Conservation (phyloP, 2,797 vertebrate genomes). For the Cirrhinus mrigala region DNA sequence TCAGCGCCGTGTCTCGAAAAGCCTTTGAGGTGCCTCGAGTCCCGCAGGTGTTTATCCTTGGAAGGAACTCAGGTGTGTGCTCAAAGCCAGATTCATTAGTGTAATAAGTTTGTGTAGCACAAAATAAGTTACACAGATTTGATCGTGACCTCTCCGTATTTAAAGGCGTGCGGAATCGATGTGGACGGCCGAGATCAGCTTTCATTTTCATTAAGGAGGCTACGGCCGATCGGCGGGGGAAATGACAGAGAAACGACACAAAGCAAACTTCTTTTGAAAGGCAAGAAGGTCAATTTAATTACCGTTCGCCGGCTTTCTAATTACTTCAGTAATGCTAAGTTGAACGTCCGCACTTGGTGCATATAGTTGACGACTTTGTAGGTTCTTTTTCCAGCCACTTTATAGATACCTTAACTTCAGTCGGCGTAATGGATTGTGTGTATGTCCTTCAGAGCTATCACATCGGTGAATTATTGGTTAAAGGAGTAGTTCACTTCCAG, state of each 20-base stretch:
- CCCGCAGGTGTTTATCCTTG: conserved; percentile 52
- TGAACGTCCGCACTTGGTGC: not conserved
- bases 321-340: conserved; percentile 4
- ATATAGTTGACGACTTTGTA: not conserved
- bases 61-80: conserved; percentile 51
- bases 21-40: not conserved
- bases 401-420: conserved; percentile 2
- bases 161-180: conserved; percentile 58
- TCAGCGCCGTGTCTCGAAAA: conserved; percentile 25
- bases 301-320: conserved; percentile 40
- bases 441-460: not conserved
- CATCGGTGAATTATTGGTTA: not conserved
- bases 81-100: conserved; percentile 59
- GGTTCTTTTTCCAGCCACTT: conserved; percentile 13
- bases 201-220: conserved; percentile 65
- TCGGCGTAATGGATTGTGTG: not conserved
- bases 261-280: conserved; percentile 32
- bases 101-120: conserved; percentile 60
- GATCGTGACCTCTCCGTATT: conserved; percentile 52
- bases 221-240: conserved; percentile 37
- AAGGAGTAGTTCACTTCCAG: too few relatives aligned
- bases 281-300: conserved; percentile 43
- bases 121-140: conserved; percentile 61
- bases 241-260: conserved; percentile 33
- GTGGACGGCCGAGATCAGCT: conserved; percentile 47